Evolutionary conservation across 2,888 invertebrate genomes (phyloP), one percentile per base, ranked within the genome.

Genomic region (Mythimna pallens): DNA sequence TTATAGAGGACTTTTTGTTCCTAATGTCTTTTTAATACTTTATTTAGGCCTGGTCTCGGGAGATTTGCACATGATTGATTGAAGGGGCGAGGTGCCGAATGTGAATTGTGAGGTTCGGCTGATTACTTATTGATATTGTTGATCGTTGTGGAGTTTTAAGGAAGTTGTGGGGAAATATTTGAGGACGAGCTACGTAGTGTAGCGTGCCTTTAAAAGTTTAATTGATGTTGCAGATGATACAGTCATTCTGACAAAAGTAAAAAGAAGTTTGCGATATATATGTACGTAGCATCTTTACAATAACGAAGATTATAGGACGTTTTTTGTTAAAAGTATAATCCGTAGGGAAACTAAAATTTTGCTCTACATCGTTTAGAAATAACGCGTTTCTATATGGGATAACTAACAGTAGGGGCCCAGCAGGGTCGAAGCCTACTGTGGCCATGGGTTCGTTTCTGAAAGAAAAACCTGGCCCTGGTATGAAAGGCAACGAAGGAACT

Each of bases 11-110:
- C 84, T 91, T 92, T 84, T 87, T 83, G 70, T 82, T 89, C 90
- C 86, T 93, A 93, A 95, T 94, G 94, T 91, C 82, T 92, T 94
- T 94, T 94, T 94, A 93, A 95, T 94, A 94, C 92, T 89, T 92
- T 90, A 91, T 90, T 91, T 90, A 87, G 86, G 89, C 73, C 76
- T 82, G 78, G 82, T 88, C 87, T 84, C 80, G 74, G 78, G 81
- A 87, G 91, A 91, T 91, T 87, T 85, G 76, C 59, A 64, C 83
- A 89, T 94, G 94, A 91, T 92, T 88, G 90, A 92, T 91, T 82
- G 86, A 78, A 52, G 64, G 78, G 80, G 73, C 65, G 81, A 75
- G 70, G 80, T 77, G 73, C 82, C 50, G 79, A 81, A 83, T 79
- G 77, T 85, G 80, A 81, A 85, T 83, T 78, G 78, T 85, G 69